phyloP scores from a whole-genome alignment of 2,888 invertebrate species.

The Carpatolechia fugitivella region DNA sequence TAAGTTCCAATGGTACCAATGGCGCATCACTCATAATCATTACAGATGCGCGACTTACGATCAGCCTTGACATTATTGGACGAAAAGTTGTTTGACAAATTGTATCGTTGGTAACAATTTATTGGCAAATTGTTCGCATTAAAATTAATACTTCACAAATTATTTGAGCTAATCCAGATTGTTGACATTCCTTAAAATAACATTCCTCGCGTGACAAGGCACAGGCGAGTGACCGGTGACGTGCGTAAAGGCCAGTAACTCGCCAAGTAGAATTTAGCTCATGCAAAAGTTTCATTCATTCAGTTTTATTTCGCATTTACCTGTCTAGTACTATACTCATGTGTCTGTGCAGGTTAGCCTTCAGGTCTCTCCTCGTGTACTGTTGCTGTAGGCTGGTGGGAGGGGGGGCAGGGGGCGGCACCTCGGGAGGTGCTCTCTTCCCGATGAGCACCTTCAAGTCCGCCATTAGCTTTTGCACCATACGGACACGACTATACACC shows the following conservation, averaged over 20 bases:
- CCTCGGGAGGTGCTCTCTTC: conserved; percentile 65
- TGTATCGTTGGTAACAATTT: conserved; percentile 17
- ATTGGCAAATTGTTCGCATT: conserved; percentile 10
- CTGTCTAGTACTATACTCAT: conserved; percentile 78
- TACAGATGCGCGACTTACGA: neutral
- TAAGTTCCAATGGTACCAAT: neutral
- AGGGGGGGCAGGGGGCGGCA: conserved; percentile 41
- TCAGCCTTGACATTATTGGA: conserved; percentile 18
- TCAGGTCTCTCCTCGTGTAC: conserved; percentile 70
- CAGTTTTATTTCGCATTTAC: conserved; percentile 44
- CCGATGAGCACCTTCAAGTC: conserved; percentile 76
- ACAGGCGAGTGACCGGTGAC: conserved; percentile 2
- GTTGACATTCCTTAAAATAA: conserved; percentile 5
- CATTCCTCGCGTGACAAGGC: neutral
- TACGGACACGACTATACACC: conserved; percentile 68
- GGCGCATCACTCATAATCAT: conserved; percentile 5
- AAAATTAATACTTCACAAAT: neutral
- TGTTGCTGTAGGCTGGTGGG: conserved; percentile 50
- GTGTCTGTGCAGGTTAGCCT: conserved; percentile 74
- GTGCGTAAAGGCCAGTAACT: neutral
- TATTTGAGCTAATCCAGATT: neutral
- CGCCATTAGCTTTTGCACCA: conserved; percentile 76
- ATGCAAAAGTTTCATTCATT: conserved; percentile 2
- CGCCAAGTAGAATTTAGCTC: neutral
- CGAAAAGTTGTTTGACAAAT: conserved; percentile 25